Conservation (phyloP, 1,140 invertebrate genomes). For the Conus betulinus region DNA sequence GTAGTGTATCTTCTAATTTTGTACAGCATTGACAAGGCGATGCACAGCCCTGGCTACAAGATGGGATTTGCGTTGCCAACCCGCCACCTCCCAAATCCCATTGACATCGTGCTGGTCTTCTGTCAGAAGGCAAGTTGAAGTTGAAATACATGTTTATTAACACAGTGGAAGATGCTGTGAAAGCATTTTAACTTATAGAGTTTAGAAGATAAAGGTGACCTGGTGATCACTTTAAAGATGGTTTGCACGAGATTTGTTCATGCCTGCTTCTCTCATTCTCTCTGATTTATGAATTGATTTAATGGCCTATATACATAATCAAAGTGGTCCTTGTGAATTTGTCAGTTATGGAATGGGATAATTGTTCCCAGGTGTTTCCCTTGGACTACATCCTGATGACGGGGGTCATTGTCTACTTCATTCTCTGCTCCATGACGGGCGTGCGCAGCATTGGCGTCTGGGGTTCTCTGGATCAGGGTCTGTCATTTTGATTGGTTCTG, state of each 20-base stretch:
- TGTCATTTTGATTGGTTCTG: neutral
- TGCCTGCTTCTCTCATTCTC: too few relatives aligned
- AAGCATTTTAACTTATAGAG: too few relatives aligned
- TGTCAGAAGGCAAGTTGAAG: slow-evolving; percentile 68
- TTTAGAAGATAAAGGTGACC: too few relatives aligned
- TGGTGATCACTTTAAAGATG: too few relatives aligned
- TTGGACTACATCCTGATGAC: slow-evolving; percentile 76
- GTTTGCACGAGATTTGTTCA: too few relatives aligned
- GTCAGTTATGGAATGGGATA: too few relatives aligned
- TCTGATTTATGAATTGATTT: too few relatives aligned
- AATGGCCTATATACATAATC: too few relatives aligned
- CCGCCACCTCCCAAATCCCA: slow-evolving; percentile 73
- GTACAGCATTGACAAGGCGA: slow-evolving; percentile 76
- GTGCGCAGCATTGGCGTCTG: slow-evolving; percentile 75
- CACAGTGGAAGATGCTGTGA: too few relatives aligned
- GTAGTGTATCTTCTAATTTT: slow-evolving; percentile 40
- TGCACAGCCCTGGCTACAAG: slow-evolving; percentile 75
- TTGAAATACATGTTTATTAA: too few relatives aligned
- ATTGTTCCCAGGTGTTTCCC: slow-evolving; percentile 72
- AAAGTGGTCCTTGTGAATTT: too few relatives aligned
- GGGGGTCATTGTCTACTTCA: slow-evolving; percentile 72
- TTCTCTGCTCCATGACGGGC: slow-evolving; percentile 77
- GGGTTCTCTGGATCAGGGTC: slow-evolving; percentile 76
- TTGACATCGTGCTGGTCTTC: slow-evolving; percentile 75
- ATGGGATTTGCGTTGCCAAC: slow-evolving; percentile 74